phyloP scores from a whole-genome alignment of 2,888 invertebrate genomes.

The Tiliacea aurago region DNA sequence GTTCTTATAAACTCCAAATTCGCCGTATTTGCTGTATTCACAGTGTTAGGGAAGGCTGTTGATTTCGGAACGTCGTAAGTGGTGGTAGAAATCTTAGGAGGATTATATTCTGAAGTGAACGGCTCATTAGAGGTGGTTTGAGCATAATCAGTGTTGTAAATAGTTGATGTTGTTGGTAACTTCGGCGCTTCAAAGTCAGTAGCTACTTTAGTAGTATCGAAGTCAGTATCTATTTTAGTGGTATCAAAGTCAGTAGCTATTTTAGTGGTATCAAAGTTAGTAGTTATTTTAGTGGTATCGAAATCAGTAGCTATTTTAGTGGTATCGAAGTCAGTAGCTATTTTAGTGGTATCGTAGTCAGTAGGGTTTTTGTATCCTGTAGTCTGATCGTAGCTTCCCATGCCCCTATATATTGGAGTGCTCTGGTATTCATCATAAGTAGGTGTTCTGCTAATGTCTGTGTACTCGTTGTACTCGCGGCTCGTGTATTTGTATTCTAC shows the following conservation, averaged over 20 bases:
- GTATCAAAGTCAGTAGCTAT: constrained; percentile 65
- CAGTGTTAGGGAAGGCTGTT: constrained; percentile 56
- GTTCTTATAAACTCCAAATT: constrained; percentile 54
- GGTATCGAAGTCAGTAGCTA: constrained; percentile 12
- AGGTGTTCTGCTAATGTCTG: constrained; percentile 71
- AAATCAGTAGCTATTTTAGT: too few relatives aligned
- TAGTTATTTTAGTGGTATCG: too few relatives aligned
- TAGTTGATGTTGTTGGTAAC: constrained; percentile 37
- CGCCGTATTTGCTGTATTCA: constrained; percentile 56
- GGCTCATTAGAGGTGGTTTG: constrained; percentile 41
- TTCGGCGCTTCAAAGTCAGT: constrained; percentile 55
- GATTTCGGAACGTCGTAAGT: constrained; percentile 62
- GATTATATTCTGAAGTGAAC: constrained; percentile 54
- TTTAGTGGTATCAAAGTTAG: constrained; percentile 65
- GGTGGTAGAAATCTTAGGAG: constrained; percentile 55
- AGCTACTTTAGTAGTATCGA: constrained; percentile 64
- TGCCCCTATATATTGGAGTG: constrained; percentile 76
- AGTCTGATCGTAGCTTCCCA: constrained; percentile 71
- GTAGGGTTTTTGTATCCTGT: constrained; percentile 67
- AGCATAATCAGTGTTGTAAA: constrained; percentile 51
- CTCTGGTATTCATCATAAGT: constrained; percentile 76
- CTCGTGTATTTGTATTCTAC: constrained; percentile 81
- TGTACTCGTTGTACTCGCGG: constrained; percentile 76
- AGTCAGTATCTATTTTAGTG: constrained; percentile 60
- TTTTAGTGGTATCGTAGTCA: constrained; percentile 19